These are phyloP conservation scores for Pyrrhura leucotis DNA, from an alignment of 2,797 vertebrate species.

Conservation along the genomic window DNA sequence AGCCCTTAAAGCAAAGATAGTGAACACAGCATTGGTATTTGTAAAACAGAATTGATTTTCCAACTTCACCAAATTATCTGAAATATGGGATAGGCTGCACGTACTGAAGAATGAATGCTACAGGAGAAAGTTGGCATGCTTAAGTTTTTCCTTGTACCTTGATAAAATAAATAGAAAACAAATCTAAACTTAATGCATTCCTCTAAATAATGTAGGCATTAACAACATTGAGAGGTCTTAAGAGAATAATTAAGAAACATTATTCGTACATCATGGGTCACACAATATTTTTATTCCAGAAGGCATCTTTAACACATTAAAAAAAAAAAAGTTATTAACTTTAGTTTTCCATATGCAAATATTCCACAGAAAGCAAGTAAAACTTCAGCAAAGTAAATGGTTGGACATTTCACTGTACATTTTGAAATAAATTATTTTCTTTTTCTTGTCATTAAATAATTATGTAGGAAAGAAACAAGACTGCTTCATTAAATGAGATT, in stretches of 20 bases:
- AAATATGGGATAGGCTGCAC: slow-evolving; percentile 22
- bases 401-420: neutral
- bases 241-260: neutral
- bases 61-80: slow-evolving; percentile 59
- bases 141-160: neutral
- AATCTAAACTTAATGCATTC: neutral
- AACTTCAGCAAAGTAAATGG: neutral
- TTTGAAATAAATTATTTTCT: neutral
- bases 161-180: neutral
- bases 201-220: neutral
- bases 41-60: slow-evolving; percentile 65
- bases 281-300: neutral
- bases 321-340: neutral
- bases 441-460: neutral
- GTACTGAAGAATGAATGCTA: slow-evolving; percentile 1
- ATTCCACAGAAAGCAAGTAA: neutral
- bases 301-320: neutral
- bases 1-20: slow-evolving; percentile 60
- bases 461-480: neutral
- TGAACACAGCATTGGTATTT: slow-evolving; percentile 55
- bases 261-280: neutral
- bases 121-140: neutral
- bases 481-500: neutral
- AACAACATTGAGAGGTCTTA: neutral
- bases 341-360: neutral